Base-by-base conservation (phyloP, 92 coral and sea anemone species). In the Phymanthus crucifer region DNA sequence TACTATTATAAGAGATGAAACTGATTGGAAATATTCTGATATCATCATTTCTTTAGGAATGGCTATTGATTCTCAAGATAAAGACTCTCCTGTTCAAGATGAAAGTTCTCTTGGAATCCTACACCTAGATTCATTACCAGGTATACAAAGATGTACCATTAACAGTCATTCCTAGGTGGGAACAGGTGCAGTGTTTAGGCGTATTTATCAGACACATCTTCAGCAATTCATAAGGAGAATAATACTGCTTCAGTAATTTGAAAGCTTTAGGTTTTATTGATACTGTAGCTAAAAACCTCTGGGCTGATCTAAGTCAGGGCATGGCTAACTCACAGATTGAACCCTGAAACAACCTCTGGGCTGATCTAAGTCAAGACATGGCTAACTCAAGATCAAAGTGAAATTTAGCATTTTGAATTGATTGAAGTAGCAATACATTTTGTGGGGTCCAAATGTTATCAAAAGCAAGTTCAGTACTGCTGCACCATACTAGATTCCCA, bases 91-190 rank as follows among this genome's bases (percentile, higher is more conserved):
- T 47, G 76, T 43, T 66, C 80, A 78, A 35, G 92, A 88, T 80
- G 88, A 92, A 40, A 92, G 97, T 80, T 92, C 97, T 19, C 88
- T 92, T 45, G 97, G 97, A 1, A 90, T 92, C 73, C 89, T 92
- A 19, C 86, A 90, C 64, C 74, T 90, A 26, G 94, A 92, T 69
- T 85, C 89, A 6, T 57, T 87, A 33, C 92, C 87, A 82, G 94
- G 97, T 92, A 80, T 5, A 64, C 1, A 43, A 6, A 43, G 9
- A 37, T 6, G 3, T 40, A 17, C 31, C 17, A 11, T 32, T 36
- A 52, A 56, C 57, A 27, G 3, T 48, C 57, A 4, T 73, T 2
- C 36, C 1, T 4, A n/a, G 36, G 24, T 18, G n/a, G n/a, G n/a
- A n/a, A n/a, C n/a, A n/a, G n/a, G n/a, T n/a, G n/a, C n/a, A n/a